Evolutionary conservation across 2,113 vertebrate genomes (phyloP), one percentile per base, ranked within the genome.

Genomic region (Rhadina sibilatrix): DNA sequence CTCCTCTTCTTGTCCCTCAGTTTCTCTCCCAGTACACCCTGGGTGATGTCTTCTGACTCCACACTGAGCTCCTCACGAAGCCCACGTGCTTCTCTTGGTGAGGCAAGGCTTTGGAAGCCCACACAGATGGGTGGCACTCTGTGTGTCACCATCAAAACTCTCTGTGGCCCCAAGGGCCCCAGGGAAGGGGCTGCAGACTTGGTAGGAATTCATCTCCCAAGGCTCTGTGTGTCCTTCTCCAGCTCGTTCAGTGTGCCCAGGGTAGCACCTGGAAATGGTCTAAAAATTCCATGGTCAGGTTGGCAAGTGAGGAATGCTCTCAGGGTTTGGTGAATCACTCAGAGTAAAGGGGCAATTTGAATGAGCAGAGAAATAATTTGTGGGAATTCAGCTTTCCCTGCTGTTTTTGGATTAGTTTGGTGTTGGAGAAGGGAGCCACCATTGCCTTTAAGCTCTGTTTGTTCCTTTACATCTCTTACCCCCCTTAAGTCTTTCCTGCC

Each of bases 261-360:
- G 22, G 49, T 74, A 35, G 31, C 47, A 5, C 6, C 72, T 78
- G 42, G 66, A 65, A 64, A 31, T 19, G 52, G 44, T 23, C 11
- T 65, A 12, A 69, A 82, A 75, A 7, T 33, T 30, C 47, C 33
- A 0, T 0, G 12, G 27, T 71, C 37, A 8, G 16, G 18, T 5
- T 35, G 60, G 25, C 1, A 1, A 8, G 27, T 15, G n/a, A 65
- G 44, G 25, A 44, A 28, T 40, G 1, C 33, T n/a, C 12, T 52
- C 65, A 1, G 6, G 59, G 38, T 11, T 46, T 8, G 28, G 1
- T 42, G 6, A 19, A 4, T 64, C 23, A 6, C 35, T 68, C 0
- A 0, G 28, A 30, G 5, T 2, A 15, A 83, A 61, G 61, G 53
- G 28, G 20, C 16, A 35, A 15, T 63, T 70, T 8, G 12, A 33